Percentiles rank a stretch among this genome's conserved stretches.
These are phyloP conservation scores for Amphiprion clarkii DNA, from an alignment of 2,797 vertebrate genomes.

Conservation along the genomic window DNA sequence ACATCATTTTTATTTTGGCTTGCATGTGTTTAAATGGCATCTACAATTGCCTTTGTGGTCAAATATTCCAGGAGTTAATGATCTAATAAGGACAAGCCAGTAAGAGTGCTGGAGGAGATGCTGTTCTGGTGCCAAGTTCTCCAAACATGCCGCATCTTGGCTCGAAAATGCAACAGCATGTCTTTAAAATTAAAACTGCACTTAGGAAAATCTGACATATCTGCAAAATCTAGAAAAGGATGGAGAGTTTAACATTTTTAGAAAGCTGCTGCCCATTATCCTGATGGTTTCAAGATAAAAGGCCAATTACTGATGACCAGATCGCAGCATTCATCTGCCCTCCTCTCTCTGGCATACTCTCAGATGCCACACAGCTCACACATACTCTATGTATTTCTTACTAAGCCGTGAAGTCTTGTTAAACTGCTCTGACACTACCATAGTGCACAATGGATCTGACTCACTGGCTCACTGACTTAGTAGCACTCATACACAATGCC, in stretches of 20 bases:
- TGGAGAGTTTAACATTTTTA: conserved; percentile 3
- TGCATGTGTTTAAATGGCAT: too few species aligned
- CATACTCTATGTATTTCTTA: conserved; percentile 67
- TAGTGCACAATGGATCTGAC: conserved; percentile 45
- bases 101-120: conserved; percentile 25
- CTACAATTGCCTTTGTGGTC: too few species aligned
- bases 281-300: background rate
- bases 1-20: too few species aligned
- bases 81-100: background rate
- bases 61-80: too few species aligned
- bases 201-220: conserved; percentile 46
- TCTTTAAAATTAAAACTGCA: conserved; percentile 16
- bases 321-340: background rate
- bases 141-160: conserved; percentile 24
- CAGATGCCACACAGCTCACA: conserved; percentile 39
- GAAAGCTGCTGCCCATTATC: background rate
- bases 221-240: conserved; percentile 14
- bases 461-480: conserved; percentile 42
- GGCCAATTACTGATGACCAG: background rate
- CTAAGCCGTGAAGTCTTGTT: conserved; percentile 46
- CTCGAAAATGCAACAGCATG: conserved; percentile 32
- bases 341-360: conserved; percentile 17
- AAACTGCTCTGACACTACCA: conserved; percentile 9
- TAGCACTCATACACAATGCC: conserved; percentile 24
- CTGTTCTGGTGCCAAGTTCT: conserved; percentile 54